phyloP scores from a whole-genome alignment of 2,888 invertebrate genomes.

The Lottia gigantea region DNA sequence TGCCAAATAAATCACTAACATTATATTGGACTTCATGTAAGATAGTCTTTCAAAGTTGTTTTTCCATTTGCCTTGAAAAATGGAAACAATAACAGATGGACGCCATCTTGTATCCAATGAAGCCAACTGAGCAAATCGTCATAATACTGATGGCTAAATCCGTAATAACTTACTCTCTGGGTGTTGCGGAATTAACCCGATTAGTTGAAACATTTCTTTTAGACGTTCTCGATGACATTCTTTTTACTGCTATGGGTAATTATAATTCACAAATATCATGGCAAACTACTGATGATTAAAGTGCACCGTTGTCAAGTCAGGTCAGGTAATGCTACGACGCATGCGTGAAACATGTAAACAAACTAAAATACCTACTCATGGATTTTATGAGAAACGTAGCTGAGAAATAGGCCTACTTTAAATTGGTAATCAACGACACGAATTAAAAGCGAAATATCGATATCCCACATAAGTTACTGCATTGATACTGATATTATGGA shows the following conservation, averaged over 20 bases:
- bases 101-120: conserved; percentile 60
- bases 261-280: no score
- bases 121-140: conserved; percentile 8
- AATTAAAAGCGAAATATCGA: no score
- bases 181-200: conserved; percentile 54
- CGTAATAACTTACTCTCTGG: conserved; percentile 55
- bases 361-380: not conserved
- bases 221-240: not conserved
- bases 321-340: not conserved
- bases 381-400: no score
- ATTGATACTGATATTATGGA: no score
- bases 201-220: conserved; percentile 35
- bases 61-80: no score
- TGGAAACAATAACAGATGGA: conserved; percentile 17
- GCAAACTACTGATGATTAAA: not conserved
- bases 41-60: no score
- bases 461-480: no score
- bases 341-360: not conserved
- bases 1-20: no score
- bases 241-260: not conserved
- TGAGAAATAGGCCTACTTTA: no score
- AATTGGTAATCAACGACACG: no score
- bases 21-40: no score
- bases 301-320: not conserved
- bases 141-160: not conserved